Percentiles rank a stretch among this genome's conserved stretches.
Evolutionary conservation across 2,888 invertebrate species (phyloP).

Genomic region (Tipula unca): DNA sequence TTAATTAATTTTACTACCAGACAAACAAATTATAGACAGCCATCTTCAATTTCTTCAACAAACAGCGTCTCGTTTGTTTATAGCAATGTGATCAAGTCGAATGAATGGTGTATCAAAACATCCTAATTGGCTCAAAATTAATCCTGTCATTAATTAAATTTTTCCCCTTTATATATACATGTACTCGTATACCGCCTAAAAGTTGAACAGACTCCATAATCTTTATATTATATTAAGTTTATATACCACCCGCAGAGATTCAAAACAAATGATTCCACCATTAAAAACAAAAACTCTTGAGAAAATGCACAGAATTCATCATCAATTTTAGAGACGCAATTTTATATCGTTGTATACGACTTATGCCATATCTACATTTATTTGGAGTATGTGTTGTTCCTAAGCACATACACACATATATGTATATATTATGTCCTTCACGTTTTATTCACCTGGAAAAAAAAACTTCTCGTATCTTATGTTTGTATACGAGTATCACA

Average conservation of each 20-base stretch:
- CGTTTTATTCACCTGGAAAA: neutral
- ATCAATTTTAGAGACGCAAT: neutral
- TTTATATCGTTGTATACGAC: neutral
- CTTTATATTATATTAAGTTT: too few relatives aligned
- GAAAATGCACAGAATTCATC: neutral
- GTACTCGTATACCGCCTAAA: neutral
- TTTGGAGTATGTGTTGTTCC: neutral
- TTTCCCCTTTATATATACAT: neutral
- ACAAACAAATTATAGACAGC: too few relatives aligned
- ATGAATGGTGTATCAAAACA: neutral
- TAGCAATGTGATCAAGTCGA: too few relatives aligned
- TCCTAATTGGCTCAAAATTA: neutral
- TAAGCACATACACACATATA: too few relatives aligned
- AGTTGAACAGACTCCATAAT: neutral
- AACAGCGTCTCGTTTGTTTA: too few relatives aligned
- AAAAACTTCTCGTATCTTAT: too few relatives aligned
- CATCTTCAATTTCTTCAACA: too few relatives aligned
- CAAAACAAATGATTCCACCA: neutral
- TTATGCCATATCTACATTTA: too few relatives aligned
- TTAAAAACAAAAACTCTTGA: neutral
- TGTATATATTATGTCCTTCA: neutral
- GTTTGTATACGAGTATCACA: too few relatives aligned
- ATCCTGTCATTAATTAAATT: neutral
- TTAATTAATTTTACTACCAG: too few relatives aligned
- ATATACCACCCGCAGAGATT: neutral